Percentiles rank a stretch among this genome's conserved stretches.
phyloP scores from a whole-genome alignment of 2,113 vertebrate species.

The Gobius niger region DNA sequence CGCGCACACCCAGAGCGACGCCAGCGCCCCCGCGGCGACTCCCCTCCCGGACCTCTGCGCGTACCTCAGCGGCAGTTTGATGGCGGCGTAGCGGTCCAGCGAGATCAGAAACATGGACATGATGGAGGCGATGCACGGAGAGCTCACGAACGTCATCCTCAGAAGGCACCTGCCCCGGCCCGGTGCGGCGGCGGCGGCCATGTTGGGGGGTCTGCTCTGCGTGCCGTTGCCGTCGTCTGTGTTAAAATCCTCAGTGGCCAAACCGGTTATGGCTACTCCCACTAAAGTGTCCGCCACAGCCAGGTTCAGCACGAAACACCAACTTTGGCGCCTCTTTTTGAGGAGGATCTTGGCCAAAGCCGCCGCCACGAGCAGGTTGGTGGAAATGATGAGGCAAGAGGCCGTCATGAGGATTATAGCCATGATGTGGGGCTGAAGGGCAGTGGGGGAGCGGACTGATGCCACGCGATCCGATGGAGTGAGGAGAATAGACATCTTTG shows the following conservation, averaged over 20 bases:
- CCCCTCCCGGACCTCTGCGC: slow-evolving; percentile 72
- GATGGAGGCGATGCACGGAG: slow-evolving; percentile 85
- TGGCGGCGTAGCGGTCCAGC: slow-evolving; percentile 88
- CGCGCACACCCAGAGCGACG: slow-evolving; percentile 80
- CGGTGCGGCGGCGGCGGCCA: background rate
- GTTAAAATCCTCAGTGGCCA: slow-evolving; percentile 79
- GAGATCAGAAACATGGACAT: slow-evolving; percentile 86
- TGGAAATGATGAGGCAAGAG: slow-evolving; percentile 82
- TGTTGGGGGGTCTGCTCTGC: background rate
- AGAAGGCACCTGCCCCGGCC: slow-evolving; percentile 78
- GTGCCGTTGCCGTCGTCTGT: background rate
- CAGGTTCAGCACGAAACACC: slow-evolving; percentile 87
- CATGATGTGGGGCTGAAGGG: slow-evolving; percentile 35
- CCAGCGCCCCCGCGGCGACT: slow-evolving; percentile 59
- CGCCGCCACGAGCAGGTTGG: slow-evolving; percentile 78
- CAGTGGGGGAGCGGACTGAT: background rate
- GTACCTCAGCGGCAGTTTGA: slow-evolving; percentile 86
- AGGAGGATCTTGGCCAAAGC: slow-evolving; percentile 78
- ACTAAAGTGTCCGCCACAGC: slow-evolving; percentile 84
- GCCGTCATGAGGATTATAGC: slow-evolving; percentile 78
- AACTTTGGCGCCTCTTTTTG: slow-evolving; percentile 77
- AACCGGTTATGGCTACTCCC: slow-evolving; percentile 80
- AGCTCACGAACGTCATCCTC: slow-evolving; percentile 83
- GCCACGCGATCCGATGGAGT: background rate
- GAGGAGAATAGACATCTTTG: background rate